Base-by-base conservation (phyloP, 2,797 vertebrate genomes). In the Netta rufina region DNA sequence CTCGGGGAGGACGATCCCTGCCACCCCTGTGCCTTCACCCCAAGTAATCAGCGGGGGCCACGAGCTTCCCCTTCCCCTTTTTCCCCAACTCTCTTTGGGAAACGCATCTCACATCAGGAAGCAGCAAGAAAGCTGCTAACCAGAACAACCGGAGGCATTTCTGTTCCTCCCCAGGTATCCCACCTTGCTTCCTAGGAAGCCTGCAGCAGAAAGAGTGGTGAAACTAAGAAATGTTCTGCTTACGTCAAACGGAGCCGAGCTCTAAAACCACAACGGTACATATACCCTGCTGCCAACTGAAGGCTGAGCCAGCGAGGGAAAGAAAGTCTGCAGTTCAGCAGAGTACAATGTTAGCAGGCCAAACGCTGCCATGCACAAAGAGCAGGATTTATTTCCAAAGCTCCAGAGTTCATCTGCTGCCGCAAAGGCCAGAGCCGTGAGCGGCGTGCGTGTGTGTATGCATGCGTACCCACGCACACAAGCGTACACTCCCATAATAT, bases 141-240 rank as follows among this genome's bases (percentile, higher is more conserved):
- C 17, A 86, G 75, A 83, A 30, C 81, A n/a, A 13, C 36, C 1
- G 3, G 14, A 47, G 81, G 58, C 10, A 25, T 43, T 60, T 36
- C 17, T 22, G 5, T 3, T 2, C 12, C 4, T 22, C 2, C 3
- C 12, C 18, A 47, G 60, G 28, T 41, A 62, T 70, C 71, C 93
- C 77, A 85, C 84, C 78, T 95, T 43, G 75, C 71, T 65, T 81
- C 92, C 64, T 47, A 75, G 84, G 73, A 60, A 95, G 47, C 30
- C 24, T 41, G 64, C 41, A 64, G 74, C 86, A 95, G 71, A 76
- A 12, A 11, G 85, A 91, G 89, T 13, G 54, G 95, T 95, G 96
- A 96, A 95, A 94, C 92, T 93, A 89, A 95, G 94, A 96, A 94
- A 85, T 45, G 75, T 79, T 94, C 73, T 84, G 89, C 90, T 92